Base-by-base conservation (phyloP, 2,113 vertebrate genomes). In the Casuarius casuarius region DNA sequence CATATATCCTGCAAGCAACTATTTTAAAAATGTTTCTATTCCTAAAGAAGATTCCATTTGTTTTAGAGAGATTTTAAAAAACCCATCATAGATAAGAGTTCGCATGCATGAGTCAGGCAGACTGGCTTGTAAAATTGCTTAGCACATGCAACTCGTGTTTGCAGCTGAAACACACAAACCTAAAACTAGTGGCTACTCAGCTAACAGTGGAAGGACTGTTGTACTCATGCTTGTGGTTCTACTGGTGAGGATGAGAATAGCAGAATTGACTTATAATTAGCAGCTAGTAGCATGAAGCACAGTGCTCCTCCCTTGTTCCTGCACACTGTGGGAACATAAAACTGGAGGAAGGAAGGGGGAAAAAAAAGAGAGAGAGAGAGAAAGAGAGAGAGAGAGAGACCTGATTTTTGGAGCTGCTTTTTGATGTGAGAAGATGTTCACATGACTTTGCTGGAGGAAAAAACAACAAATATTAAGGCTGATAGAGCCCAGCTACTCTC, bases 401-500 rank as follows among this genome's bases (percentile, higher is more conserved):
- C 42, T 63, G 65, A 68, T 79, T 31, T 92, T 79, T 81, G 71
- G 25, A 79, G 52, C 26, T 91, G 68, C 35, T 92, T 92, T 90
- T 74, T 74, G 67, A 28, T 21, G 3, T 28, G 49, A 74, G 65
- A 71, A 46, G n/a, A 40, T 21, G 28, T 61, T 33, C 40, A 92
- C 42, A 12, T 66, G 35, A 89, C 0, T 2, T 49, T 77, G 54
- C 70, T 78, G 22, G 18, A 72, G 51, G 33, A 42, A 77, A 81
- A 84, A 61, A 6, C 35, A 86, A 73, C 62, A 97, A 95, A 96
- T 51, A 71, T 54, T 58, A 88, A 75, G 17, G 42, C 26, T 74
- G 44, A 82, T n/a, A 66, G 65, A 84, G 38, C 54, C 71, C 65
- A 73, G 46, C 26, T 70, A 35, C 73, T 80, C 94, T 93, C 72